Conservation (phyloP, 1,140 invertebrate species). For the Temnothorax longispinosus region DNA sequence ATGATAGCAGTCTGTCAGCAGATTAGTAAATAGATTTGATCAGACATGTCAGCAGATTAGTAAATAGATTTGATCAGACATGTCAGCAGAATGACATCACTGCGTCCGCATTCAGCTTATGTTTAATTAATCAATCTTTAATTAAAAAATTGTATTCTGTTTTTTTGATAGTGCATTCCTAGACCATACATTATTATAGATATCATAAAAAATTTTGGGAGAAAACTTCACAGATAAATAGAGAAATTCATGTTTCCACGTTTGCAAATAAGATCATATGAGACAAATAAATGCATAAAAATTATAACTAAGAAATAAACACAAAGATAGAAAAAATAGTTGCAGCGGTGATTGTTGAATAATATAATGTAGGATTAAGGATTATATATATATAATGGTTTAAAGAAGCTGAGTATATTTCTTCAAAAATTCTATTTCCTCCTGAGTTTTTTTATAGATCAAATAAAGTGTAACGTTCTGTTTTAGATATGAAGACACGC, state of each 20-base stretch:
- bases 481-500: slow-evolving; percentile 69
- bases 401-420: background rate
- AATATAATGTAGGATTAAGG: background rate
- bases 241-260: background rate
- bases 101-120: too few relatives aligned
- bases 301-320: background rate
- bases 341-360: background rate
- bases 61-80: too few relatives aligned
- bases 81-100: too few relatives aligned
- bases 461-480: background rate
- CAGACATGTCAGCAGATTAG: too few relatives aligned
- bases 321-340: background rate
- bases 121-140: background rate
- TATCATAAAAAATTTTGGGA: background rate
- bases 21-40: too few relatives aligned
- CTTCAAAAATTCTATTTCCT: background rate
- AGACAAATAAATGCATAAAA: background rate
- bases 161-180: background rate
- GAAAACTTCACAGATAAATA: background rate
- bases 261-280: background rate
- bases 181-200: background rate
- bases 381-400: background rate
- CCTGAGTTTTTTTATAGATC: background rate
- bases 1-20: too few relatives aligned
- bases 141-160: background rate